Evolutionary conservation across 2,113 vertebrate genomes (phyloP), one percentile per base, ranked within the genome.

Genomic region (Aspidoscelis tigris): DNA sequence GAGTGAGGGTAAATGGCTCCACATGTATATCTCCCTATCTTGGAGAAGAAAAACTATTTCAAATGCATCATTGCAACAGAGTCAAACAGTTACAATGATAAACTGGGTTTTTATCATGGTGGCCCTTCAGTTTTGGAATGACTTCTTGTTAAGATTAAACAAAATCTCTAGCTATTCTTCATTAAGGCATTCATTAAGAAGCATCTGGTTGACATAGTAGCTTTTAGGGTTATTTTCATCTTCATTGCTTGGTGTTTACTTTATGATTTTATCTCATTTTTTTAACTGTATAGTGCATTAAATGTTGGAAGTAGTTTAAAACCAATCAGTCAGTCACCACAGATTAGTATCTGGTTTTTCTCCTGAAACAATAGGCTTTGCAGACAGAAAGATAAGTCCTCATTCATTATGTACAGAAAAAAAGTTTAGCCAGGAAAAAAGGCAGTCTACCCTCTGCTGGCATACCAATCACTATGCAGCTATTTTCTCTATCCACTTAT

Each of bases 261-360:
- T 78, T 43, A 26, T 82, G 70, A 58, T 43, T 61, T 64, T 11
- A 64, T 47, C 9, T 20, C 21, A 65, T 11, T 33, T 24, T 58
- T 58, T 26, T 44, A 43, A 72, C 4, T 61, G 53, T 4, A 70
- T 21, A 10, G 43, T 76, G 44, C 64, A 55, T 43, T 68, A 39
- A 76, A 76, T 41, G 5, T 69, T 53, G 26, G 66, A 39, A 21
- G 69, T 8, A 50, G 68, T 80, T 80, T 80, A 14, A 43, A 44
- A 44, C 5, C 33, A 78, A 43, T 33, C 33, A 33, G 33, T 65
- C 76, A 80, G 88, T 86, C 91, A 90, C 91, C 88, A 89, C 53
- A 80, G 92, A 92, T 92, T 88, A 88, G 86, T 88, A 89, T 91
- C 80, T 82, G 89, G 83, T n/a, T 91, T 81, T 88, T 91, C 41